A percentile compares a stretch with the other conserved stretches of the same genome.
phyloP scores from a whole-genome alignment of 2,797 vertebrate genomes.

The Lepus townsendii region DNA sequence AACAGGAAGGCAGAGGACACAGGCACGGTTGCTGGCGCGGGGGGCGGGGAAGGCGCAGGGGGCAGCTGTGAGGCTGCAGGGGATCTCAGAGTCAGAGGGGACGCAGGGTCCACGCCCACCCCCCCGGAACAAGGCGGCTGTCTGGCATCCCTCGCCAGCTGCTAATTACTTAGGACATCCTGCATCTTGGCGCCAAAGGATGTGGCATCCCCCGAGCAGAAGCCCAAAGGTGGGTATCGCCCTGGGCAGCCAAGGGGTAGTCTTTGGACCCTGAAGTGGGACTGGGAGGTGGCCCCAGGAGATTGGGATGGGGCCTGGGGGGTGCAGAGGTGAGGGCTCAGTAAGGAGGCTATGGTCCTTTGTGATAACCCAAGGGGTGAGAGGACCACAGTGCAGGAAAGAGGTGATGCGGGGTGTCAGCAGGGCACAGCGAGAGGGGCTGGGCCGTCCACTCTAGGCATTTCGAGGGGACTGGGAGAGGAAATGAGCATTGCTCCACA shows the following conservation, averaged over 20 bases:
- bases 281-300: too few relatives aligned
- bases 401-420: too few relatives aligned
- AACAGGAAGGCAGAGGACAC: neutral
- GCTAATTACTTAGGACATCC: neutral
- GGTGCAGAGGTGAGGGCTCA: neutral
- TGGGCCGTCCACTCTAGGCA: too few relatives aligned
- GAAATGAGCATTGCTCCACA: neutral
- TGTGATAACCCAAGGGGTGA: neutral
- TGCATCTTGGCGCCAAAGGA: neutral
- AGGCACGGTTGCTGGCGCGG: neutral
- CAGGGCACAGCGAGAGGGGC: neutral
- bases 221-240: neutral
- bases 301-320: too few relatives aligned
- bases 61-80: too few relatives aligned
- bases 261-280: neutral
- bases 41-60: too few relatives aligned
- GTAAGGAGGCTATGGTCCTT: neutral
- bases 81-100: neutral
- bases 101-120: neutral
- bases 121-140: neutral
- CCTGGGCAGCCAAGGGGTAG: neutral
- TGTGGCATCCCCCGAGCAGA: neutral
- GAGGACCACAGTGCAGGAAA: neutral
- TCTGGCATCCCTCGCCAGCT: neutral
- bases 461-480: fast-evolving